Evolutionary conservation across 2,888 invertebrate species (phyloP).

Genomic region (Disparrhopalites patrizii): DNA sequence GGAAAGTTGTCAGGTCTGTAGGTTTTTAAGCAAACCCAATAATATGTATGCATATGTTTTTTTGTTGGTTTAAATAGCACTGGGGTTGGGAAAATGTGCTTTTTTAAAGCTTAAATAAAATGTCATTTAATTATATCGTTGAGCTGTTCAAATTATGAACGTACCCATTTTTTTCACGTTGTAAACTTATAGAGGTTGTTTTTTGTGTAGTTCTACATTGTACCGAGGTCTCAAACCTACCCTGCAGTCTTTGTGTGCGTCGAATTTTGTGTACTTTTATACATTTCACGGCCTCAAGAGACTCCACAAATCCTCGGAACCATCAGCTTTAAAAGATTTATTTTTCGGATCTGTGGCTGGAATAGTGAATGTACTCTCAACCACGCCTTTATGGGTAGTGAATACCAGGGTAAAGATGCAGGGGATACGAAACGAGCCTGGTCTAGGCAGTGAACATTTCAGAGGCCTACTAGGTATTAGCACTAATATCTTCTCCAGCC

Average conservation of each 20-base stretch:
- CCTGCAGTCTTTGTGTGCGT: conserved; percentile 75
- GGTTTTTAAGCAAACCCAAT: no score
- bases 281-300: conserved; percentile 77
- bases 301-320: conserved; percentile 52
- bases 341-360: conserved; percentile 74
- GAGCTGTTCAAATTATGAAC: not conserved
- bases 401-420: conserved; percentile 82
- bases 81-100: no score
- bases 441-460: conserved; percentile 43
- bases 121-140: not conserved
- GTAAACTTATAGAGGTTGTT: not conserved
- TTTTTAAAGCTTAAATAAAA: no score
- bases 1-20: no score
- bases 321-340: conserved; percentile 67
- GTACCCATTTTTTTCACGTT: not conserved
- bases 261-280: conserved; percentile 94
- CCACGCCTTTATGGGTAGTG: conserved; percentile 85
- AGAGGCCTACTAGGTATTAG: conserved; percentile 51
- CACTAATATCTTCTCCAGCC: no score
- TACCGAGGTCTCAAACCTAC: conserved; percentile 79
- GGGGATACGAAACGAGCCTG: conserved; percentile 53
- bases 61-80: no score
- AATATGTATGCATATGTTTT: no score
- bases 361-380: conserved; percentile 62
- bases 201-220: conserved; percentile 58